A percentile compares a stretch with the other conserved stretches of the same genome.
phyloP scores from a whole-genome alignment of 2,113 vertebrate species.

The Falcunculus frontatus region DNA sequence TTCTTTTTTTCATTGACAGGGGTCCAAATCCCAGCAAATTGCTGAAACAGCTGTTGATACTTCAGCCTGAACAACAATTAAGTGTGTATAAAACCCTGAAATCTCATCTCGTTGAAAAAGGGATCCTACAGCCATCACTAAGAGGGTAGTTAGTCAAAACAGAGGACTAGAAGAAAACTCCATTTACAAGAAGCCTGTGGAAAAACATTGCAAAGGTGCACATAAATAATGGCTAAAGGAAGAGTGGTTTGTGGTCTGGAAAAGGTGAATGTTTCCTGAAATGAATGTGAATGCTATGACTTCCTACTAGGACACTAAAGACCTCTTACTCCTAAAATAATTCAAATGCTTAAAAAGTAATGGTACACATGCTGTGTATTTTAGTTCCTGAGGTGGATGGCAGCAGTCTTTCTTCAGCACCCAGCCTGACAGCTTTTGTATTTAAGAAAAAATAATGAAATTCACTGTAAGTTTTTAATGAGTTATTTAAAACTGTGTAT shows the following conservation, averaged over 20 bases:
- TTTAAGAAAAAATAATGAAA: background rate
- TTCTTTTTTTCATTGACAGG: conserved; percentile 63
- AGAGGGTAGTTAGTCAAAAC: conserved; percentile 19
- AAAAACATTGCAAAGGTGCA: background rate
- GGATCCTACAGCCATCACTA: conserved; percentile 79
- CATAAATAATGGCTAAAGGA: background rate
- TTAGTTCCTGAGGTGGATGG: background rate
- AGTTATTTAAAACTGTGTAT: background rate
- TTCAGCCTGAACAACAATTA: conserved; percentile 91
- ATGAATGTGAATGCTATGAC: conserved; percentile 65
- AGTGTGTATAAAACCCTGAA: conserved; percentile 87
- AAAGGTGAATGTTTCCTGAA: conserved; percentile 43
- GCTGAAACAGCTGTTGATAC: conserved; percentile 88
- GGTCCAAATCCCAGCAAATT: conserved; percentile 96
- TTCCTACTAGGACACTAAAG: conserved; percentile 19
- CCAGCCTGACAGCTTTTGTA: background rate
- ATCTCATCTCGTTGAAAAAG: conserved; percentile 83
- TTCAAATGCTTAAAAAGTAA: background rate
- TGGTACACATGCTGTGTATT: background rate
- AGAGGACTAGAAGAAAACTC: background rate
- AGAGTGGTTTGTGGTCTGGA: background rate
- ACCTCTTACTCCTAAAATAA: conserved; percentile 11
- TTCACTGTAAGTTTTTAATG: background rate
- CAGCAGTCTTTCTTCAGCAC: background rate
- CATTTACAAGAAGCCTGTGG: background rate